Percentiles rank a stretch among this genome's conserved stretches.
phyloP scores from a whole-genome alignment of 1,140 invertebrate species.

The Tachypleus tridentatus region DNA sequence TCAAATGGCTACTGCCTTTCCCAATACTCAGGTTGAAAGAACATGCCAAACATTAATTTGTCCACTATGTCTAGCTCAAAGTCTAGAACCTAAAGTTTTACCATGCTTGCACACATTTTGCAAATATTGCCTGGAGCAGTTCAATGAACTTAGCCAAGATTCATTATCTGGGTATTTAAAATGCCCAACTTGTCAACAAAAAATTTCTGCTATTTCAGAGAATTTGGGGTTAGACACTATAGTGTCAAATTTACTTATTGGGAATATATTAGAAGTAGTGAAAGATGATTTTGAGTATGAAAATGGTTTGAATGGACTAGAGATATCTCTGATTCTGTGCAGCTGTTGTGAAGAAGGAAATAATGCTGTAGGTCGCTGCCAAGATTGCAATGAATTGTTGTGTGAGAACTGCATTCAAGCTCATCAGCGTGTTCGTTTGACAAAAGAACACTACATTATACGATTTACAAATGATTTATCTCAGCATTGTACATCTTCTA shows the following conservation, averaged over 20 bases:
- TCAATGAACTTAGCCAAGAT: constrained; percentile 2
- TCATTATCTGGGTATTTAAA: constrained; percentile 24
- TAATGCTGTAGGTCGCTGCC: constrained; percentile 41
- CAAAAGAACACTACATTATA: constrained; percentile 52
- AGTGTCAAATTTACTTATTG: constrained; percentile 31
- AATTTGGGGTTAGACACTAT: constrained; percentile 28
- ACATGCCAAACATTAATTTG: constrained; percentile 20
- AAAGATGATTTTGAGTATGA: constrained; percentile 15
- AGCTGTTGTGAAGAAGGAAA: constrained; percentile 36
- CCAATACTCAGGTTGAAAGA: too few species aligned
- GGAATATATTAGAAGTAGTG: constrained; percentile 31
- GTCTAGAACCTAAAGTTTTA: constrained; percentile 35
- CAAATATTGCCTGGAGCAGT: constrained; percentile 33
- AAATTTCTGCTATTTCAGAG: constrained; percentile 21
- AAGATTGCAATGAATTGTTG: constrained; percentile 59
- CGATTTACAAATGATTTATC: background rate
- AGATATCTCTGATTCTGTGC: constrained; percentile 27
- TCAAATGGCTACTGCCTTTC: background rate
- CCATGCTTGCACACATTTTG: constrained; percentile 41
- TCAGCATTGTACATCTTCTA: constrained; percentile 4
- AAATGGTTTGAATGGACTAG: constrained; percentile 4
- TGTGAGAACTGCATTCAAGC: constrained; percentile 59
- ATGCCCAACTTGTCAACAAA: constrained; percentile 33
- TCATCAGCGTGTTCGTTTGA: constrained; percentile 54
- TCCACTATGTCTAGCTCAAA: constrained; percentile 32